Base-by-base conservation (phyloP, 2,888 invertebrate species). In the Ischnus inquisitorius region DNA sequence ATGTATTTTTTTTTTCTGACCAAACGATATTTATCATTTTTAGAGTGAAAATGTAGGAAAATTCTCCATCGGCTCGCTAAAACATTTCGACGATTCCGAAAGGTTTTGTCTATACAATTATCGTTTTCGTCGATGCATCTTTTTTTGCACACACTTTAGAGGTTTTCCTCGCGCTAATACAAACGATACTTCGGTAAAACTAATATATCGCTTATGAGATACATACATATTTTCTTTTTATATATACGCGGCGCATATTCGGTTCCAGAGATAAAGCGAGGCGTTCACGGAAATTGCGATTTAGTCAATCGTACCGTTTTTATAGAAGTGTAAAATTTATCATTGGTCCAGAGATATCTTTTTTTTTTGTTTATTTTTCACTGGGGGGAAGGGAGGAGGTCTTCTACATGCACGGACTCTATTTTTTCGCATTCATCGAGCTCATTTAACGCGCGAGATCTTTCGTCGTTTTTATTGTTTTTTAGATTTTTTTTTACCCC, bases 281-380 rank as follows among this genome's bases (percentile, higher is more conserved):
- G 86, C 79, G 78, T 76, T 85, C 68, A 74, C 72, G 77, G 75
- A 84, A 64, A 69, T 78, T 48, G 65, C 39, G 86, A 84, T 86
- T 87, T 86, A 87, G 86, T 86, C 86, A 87, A 86, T 78, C 85
- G 86, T 89, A 86, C 46, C 85, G 64, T 80, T 83, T 87, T 88
- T 90, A 90, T 90, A 91, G 90, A 92, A 91, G 91, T 92, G 92
- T 92, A 92, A 92, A 92, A 92, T 92, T 92, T 88, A 91, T 93
- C 19, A 91, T 92, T 92, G 92, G 92, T 93, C 92, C 92, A 92
- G 91, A 92, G 90, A 91, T 89, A 85, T 78, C 84, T 86, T 84
- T 87, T 87, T 83, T 84, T 86, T 83, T 83, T 68, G 79, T 83
- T 82, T 28, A 81, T 86, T 85, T 82, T 83, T 82, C 75, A 85